Evolutionary conservation across 2,888 invertebrate species (phyloP).

Genomic region (Anthrax anthrax): DNA sequence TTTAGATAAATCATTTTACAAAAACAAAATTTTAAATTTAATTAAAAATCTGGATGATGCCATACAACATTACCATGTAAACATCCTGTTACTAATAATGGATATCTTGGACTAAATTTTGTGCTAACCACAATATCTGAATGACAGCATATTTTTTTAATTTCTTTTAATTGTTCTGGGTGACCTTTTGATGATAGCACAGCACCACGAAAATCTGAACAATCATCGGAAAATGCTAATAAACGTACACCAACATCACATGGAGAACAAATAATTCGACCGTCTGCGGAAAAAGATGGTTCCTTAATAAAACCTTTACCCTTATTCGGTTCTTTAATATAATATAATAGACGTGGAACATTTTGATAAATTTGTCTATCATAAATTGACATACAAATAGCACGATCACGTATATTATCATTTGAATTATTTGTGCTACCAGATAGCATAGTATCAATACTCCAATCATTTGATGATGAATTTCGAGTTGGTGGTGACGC

Average conservation of each 20-base stretch:
- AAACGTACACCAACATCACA: constrained; percentile 77
- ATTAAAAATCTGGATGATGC: constrained; percentile 57
- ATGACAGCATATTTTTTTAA: constrained; percentile 57
- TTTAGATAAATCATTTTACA: no score
- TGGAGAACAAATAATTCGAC: constrained; percentile 79
- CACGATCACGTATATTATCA: neutral
- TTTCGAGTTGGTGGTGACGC: constrained; percentile 3
- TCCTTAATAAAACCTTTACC: constrained; percentile 90
- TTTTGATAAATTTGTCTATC: constrained; percentile 36
- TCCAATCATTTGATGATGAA: neutral
- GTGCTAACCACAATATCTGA: constrained; percentile 75
- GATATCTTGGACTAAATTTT: constrained; percentile 77
- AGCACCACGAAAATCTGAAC: constrained; percentile 57
- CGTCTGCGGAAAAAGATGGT: constrained; percentile 79
- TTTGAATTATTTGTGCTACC: neutral
- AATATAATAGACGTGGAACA: constrained; percentile 65
- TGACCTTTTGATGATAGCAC: constrained; percentile 38
- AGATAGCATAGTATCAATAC: neutral
- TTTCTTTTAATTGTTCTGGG: constrained; percentile 42
- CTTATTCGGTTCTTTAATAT: constrained; percentile 70
- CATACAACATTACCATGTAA: constrained; percentile 77
- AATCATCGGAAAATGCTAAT: constrained; percentile 60
- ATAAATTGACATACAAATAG: constrained; percentile 2
- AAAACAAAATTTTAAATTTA: no score
- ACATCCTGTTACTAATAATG: constrained; percentile 80